These are phyloP conservation scores for Boloria euphrosyne DNA, from an alignment of 2,888 invertebrate genomes.

Conservation along the genomic window DNA sequence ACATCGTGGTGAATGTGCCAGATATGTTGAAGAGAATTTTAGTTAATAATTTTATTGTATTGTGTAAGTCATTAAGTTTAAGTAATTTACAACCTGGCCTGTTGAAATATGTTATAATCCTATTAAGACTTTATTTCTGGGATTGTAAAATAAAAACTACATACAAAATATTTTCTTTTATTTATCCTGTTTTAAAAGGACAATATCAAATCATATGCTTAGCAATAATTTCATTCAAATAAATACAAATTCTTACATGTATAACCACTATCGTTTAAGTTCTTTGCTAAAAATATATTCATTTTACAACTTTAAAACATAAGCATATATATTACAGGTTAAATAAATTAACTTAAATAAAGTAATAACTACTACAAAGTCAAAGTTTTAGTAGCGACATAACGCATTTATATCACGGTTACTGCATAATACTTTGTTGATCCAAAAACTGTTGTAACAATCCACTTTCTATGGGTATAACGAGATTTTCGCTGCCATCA, in stretches of 20 bases:
- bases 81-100: constrained; percentile 83
- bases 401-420: no score
- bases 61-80: constrained; percentile 83
- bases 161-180: constrained; percentile 47
- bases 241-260: not conserved
- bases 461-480: constrained; percentile 88
- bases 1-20: constrained; percentile 78
- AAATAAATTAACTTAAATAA: no score
- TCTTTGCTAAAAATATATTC: no score
- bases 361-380: no score
- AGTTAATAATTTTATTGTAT: constrained; percentile 82
- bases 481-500: constrained; percentile 91
- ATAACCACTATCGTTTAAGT: no score
- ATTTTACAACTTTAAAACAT: no score
- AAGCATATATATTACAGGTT: no score
- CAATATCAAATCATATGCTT: not conserved
- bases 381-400: no score
- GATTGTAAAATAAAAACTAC: constrained; percentile 82
- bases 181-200: constrained; percentile 8
- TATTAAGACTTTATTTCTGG: constrained; percentile 82
- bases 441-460: constrained; percentile 91
- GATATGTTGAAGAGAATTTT: constrained; percentile 81
- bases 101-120: constrained; percentile 82
- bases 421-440: constrained; percentile 65
- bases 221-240: not conserved